Base-by-base conservation (phyloP, 2,113 vertebrate species). In the Petaurus breviceps region DNA sequence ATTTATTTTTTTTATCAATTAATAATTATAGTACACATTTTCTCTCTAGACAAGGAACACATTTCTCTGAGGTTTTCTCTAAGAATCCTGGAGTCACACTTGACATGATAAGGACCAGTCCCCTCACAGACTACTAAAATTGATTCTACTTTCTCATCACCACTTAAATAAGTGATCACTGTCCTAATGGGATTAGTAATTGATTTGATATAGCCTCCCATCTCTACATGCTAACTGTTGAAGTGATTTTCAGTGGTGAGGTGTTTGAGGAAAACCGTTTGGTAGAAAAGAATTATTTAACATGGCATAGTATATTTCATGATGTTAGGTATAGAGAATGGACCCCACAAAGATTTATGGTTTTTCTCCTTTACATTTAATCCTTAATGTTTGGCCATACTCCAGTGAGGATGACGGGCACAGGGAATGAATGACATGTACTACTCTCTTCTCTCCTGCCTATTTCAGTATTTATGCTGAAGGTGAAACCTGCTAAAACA, bases 101-200 rank as follows among this genome's bases (percentile, higher is more conserved):
- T 97, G 97, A 98, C 94, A 96, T 95, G 47, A 53, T 51, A 26
- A 24, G 68, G 97, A 92, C 11, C 95, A 89, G 57, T 93, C 92
- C 31, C 22, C n/a, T 89, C 31, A 68, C 31, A 53, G 52, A 91
- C 90, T 28, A 90, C 14, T 5, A 43, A 12, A 54, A 31, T 93
- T 57, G 1, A 89, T 96, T 96, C 84, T 61, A 5, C 93, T 94
- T 57, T 89, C 49, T 96, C 57, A 26, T 94, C 49, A 8, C n/a
- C 9, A 47, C 25, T 51, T 54, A 96, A 51, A 53, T 54, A 68
- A 90, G 54, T 31, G 90, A 43, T 16, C 51, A 22, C 46, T 77
- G 25, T 10, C 8, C 14, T 94, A 93, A 93, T 2, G 53, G 91
- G 89, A 91, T 8, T 51, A 91, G 91, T 46, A 84, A 53, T 46